Conservation (phyloP, 2,113 vertebrate species). For the Odocoileus hemionus region DNA sequence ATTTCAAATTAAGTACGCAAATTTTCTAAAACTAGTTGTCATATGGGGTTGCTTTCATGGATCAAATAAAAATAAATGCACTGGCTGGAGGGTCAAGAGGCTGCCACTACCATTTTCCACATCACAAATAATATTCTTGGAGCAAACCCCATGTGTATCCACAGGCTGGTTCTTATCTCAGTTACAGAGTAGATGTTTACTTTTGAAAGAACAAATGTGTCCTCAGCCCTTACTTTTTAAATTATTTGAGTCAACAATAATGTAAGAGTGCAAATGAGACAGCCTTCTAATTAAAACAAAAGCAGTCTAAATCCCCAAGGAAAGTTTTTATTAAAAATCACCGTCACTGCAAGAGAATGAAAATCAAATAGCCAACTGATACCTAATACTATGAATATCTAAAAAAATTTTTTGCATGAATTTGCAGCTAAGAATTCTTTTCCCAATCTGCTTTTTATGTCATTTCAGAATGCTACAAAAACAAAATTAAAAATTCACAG, state of each 20-base stretch:
- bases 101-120: neutral
- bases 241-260: constrained; percentile 20
- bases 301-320: neutral
- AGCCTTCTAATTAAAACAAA: constrained; percentile 42
- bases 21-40: neutral
- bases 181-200: neutral
- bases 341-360: neutral
- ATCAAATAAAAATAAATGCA: neutral
- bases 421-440: neutral
- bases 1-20: constrained; percentile 1
- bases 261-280: neutral
- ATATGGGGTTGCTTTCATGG: neutral
- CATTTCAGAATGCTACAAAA: neutral
- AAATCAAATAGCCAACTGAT: constrained; percentile 24
- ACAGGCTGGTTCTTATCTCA: neutral
- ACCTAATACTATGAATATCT: neutral
- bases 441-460: neutral
- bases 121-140: neutral
- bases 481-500: neutral
- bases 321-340: constrained; percentile 44
- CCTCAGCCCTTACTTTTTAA: neutral
- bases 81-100: neutral
- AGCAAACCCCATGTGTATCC: neutral
- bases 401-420: neutral
- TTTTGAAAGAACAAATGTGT: neutral